Percentiles rank a stretch among this genome's conserved stretches.
Evolutionary conservation across 2,888 invertebrate genomes (phyloP).

Genomic region (Vanessa cardui): DNA sequence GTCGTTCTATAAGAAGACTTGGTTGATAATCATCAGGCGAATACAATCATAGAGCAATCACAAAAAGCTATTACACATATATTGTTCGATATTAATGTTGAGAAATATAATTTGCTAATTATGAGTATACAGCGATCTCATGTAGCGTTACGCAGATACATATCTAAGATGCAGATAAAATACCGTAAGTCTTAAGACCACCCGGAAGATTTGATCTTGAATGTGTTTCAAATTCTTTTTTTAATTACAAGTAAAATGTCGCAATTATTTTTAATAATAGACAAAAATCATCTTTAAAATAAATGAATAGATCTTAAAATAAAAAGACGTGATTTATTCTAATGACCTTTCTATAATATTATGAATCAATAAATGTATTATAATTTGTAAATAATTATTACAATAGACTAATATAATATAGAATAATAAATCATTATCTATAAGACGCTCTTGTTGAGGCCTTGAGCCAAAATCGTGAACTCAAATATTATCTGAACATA

Average conservation of each 20-base stretch:
- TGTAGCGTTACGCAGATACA: conserved; percentile 19
- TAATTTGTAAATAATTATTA: neutral
- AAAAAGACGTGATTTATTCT: too few species aligned
- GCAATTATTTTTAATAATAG: too few species aligned
- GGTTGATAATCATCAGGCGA: too few species aligned
- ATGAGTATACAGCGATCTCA: neutral
- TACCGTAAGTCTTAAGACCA: conserved; percentile 27
- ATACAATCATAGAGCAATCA: too few species aligned
- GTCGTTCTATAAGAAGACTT: too few species aligned
- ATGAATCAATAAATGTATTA: too few species aligned
- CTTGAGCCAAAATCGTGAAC: conserved; percentile 6
- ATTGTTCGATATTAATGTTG: neutral
- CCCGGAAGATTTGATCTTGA: conserved; percentile 20
- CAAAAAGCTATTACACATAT: neutral
- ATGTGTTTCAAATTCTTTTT: neutral
- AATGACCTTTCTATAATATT: too few species aligned
- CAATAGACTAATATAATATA: neutral
- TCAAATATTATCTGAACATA: conserved; percentile 9
- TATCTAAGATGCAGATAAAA: conserved; percentile 29
- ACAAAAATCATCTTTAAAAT: too few species aligned
- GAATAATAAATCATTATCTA: neutral
- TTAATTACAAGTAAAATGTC: neutral
- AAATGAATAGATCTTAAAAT: too few species aligned
- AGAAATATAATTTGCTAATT: neutral
- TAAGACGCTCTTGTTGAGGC: neutral